phyloP scores from a whole-genome alignment of 2,113 vertebrate genomes.

The Herpetotheres cachinnans region DNA sequence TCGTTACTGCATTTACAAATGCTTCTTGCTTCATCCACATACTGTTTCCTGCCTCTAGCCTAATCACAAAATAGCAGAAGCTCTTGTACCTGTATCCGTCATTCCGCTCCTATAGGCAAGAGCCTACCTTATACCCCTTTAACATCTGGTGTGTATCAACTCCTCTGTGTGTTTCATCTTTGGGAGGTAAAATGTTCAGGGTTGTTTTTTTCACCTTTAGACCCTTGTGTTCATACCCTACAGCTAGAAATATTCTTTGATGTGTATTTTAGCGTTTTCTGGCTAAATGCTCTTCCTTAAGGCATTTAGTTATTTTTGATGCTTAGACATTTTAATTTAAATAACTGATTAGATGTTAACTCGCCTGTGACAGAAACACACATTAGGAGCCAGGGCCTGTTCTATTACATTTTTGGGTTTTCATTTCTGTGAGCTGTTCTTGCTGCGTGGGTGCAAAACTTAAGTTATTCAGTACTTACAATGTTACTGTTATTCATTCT shows the following conservation, averaged over 20 bases:
- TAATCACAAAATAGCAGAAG: background rate
- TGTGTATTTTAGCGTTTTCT: slow-evolving; percentile 4
- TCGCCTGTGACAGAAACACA: background rate
- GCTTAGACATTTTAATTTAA: slow-evolving; percentile 37
- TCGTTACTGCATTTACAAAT: background rate
- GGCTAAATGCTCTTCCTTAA: background rate
- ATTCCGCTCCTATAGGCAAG: background rate
- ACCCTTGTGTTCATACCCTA: background rate
- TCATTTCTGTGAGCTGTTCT: background rate
- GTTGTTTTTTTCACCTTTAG: background rate
- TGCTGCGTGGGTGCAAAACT: background rate
- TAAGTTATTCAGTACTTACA: background rate
- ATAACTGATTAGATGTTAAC: slow-evolving; percentile 28
- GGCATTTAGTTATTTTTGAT: background rate
- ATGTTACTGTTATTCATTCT: background rate
- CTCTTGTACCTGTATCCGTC: background rate
- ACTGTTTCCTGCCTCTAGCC: background rate
- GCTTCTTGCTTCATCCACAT: background rate
- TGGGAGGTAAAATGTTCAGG: background rate
- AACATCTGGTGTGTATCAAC: background rate
- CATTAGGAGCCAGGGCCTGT: background rate
- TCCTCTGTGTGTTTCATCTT: background rate
- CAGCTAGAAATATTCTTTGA: background rate
- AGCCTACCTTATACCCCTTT: background rate
- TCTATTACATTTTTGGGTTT: background rate